These are phyloP conservation scores for Lemur catta DNA, from an alignment of 2,797 vertebrate genomes.

Conservation along the genomic window DNA sequence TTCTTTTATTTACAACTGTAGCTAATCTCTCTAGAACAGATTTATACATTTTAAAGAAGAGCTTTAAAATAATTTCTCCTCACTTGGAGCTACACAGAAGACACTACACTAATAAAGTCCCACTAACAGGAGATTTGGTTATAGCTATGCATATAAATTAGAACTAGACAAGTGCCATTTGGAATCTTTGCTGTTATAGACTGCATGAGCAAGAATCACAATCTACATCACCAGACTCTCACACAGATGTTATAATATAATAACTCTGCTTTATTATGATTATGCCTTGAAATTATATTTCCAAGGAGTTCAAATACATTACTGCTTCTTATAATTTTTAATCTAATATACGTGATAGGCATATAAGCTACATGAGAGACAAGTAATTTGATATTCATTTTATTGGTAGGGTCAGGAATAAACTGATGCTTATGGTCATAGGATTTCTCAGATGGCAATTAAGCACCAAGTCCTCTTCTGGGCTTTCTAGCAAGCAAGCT, in stretches of 20 bases:
- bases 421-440: constrained; percentile 11
- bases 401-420: constrained; percentile 2
- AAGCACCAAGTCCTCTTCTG: not conserved
- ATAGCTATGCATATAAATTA: not conserved
- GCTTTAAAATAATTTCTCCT: constrained; percentile 34
- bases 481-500: not conserved
- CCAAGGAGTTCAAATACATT: constrained; percentile 22
- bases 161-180: constrained; percentile 11
- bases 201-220: not conserved
- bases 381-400: constrained; percentile 37
- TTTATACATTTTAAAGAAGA: constrained; percentile 5
- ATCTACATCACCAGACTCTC: not conserved
- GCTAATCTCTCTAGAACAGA: not conserved
- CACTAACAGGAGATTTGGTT: constrained; percentile 3
- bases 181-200: not conserved
- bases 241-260: constrained; percentile 10
- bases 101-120: not conserved
- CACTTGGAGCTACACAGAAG: constrained; percentile 33
- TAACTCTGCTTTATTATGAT: constrained; percentile 17
- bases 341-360: not conserved
- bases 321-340: constrained; percentile 17
- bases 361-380: not conserved
- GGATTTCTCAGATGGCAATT: not conserved
- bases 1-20: constrained; percentile 21
- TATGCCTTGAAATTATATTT: constrained; percentile 39